Evolutionary conservation across 2,113 vertebrate species (phyloP), one percentile per base, ranked within the genome.

Genomic region (Arothron firmamentum): DNA sequence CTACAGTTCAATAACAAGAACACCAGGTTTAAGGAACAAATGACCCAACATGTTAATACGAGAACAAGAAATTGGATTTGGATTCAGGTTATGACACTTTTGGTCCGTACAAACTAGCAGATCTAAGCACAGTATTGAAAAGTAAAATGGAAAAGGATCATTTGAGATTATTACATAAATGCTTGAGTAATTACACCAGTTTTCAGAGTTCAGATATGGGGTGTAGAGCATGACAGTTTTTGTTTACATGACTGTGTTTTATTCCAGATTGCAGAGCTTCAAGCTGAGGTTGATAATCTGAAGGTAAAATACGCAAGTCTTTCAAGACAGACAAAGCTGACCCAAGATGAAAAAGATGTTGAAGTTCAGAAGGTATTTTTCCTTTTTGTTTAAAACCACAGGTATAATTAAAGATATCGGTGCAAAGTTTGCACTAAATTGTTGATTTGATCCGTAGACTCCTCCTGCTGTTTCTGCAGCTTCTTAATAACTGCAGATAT

Each of bases 201-300:
- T 48, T 18, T 14, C 4, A 19, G 34, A 28, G 25, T 28, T 7
- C 25, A 2, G 34, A 38, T 12, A 38, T 38, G 34, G 34, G 34
- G 34, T 11, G 34, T 11, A 38, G 34, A 38, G 5, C 12, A 12
- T 46, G 45, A 46, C 45, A 17, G 45, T 3, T 46, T 46, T 17
- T 46, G 16, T 17, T 46, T n/a, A 46, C 14, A 6, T 12, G 6
- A 17, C 6, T 52, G 5, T 55, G 16, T 34, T 51, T 6, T 31
- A 43, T 52, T 75, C 75, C 58, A 96, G 94, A 84, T 90, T 62
- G 83, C 84, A 60, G 88, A 91, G 60, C 82, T 91, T 62, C 88
- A 92, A 76, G 87, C 67, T 53, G 87, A 90, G 79, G 70, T 91
- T 1, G 81, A 87, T 61, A 81, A 87, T 34, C 25, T 93, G 45